Percentiles rank a stretch among this genome's conserved stretches.
phyloP scores from a whole-genome alignment of 2,113 vertebrate species.

The Vulpes ferrilata region DNA sequence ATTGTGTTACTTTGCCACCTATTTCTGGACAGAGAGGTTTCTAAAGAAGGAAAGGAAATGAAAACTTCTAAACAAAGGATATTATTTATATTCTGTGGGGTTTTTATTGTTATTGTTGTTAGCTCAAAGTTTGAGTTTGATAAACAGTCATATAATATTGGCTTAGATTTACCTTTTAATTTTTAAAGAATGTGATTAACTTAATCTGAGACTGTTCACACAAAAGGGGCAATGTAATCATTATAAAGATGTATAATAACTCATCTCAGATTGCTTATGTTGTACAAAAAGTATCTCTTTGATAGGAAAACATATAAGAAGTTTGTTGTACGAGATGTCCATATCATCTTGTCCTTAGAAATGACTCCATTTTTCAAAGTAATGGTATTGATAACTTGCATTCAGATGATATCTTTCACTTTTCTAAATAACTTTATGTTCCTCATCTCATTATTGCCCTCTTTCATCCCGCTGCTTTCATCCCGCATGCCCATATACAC shows the following conservation, averaged over 20 bases:
- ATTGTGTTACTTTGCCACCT: slow-evolving; percentile 43
- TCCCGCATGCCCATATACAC: not conserved
- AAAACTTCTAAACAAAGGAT: slow-evolving; percentile 19
- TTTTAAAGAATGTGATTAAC: slow-evolving; percentile 48
- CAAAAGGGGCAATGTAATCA: not conserved
- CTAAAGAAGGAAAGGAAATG: not conserved
- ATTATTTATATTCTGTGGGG: slow-evolving; percentile 14
- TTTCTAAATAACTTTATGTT: slow-evolving; percentile 50
- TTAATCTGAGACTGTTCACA: slow-evolving; percentile 38
- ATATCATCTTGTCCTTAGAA: not conserved
- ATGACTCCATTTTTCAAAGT: not conserved
- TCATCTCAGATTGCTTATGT: slow-evolving; percentile 33
- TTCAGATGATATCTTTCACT: not conserved
- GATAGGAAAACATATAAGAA: not conserved
- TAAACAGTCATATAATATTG: slow-evolving; percentile 6
- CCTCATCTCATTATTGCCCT: not conserved
- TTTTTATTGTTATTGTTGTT: not conserved
- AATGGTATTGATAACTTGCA: not conserved
- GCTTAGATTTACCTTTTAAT: slow-evolving; percentile 17
- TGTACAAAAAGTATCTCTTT: not conserved
- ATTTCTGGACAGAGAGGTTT: slow-evolving; percentile 26
- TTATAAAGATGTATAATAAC: not conserved
- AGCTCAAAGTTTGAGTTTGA: not conserved
- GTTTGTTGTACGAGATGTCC: not conserved
- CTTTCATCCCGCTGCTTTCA: not conserved